Evolutionary conservation across 1,140 invertebrate species (phyloP).

Genomic region (Caenorhabditis remanei): DNA sequence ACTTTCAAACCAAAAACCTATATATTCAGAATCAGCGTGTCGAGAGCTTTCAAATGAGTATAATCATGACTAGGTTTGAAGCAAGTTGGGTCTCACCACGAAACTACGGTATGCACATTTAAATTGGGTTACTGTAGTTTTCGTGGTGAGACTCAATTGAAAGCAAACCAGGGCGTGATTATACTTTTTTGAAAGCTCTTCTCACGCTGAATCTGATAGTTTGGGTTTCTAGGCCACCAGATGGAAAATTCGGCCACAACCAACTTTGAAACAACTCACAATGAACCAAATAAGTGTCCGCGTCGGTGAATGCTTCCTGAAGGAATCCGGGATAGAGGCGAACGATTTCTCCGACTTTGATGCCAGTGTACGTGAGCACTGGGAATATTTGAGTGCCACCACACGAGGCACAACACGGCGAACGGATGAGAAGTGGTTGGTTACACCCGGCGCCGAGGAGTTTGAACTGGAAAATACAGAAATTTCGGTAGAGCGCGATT

Average conservation of each 20-base stretch:
- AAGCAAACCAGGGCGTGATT: too few relatives aligned
- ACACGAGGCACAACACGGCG: background rate
- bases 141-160: too few relatives aligned
- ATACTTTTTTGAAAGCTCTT: too few relatives aligned
- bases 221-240: background rate
- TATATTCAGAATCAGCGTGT: too few relatives aligned
- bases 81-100: too few relatives aligned
- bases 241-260: background rate
- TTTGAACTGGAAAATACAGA: constrained; percentile 1
- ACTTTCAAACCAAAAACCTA: background rate
- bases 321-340: constrained; percentile 20
- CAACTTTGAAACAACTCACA: too few relatives aligned
- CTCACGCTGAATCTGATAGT: too few relatives aligned
- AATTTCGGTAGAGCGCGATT: too few relatives aligned
- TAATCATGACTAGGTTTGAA: too few relatives aligned
- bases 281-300: constrained; percentile 34
- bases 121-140: too few relatives aligned
- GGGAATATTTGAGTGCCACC: background rate
- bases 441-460: background rate
- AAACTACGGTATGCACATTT: too few relatives aligned
- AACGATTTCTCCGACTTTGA: constrained; percentile 24
- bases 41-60: too few relatives aligned
- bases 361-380: background rate
- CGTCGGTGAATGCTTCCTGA: background rate
- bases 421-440: background rate